Conservation (phyloP, 1,140 invertebrate species). For the Microplitis mediator region DNA sequence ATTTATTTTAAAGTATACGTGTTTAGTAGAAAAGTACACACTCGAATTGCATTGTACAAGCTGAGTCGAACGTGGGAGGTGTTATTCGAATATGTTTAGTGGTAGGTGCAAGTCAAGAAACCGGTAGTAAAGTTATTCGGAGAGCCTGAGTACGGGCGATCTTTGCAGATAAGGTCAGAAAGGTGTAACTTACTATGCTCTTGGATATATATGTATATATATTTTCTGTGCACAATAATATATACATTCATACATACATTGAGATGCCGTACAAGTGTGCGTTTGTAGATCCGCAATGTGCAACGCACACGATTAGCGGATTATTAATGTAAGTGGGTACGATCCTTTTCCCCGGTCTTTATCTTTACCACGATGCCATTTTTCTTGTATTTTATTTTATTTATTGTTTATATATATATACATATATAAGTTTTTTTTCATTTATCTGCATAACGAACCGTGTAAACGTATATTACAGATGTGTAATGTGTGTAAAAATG, state of each 20-base stretch:
- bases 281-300: conserved; percentile 7
- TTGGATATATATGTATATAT: conserved; percentile 24
- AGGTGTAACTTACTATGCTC: conserved; percentile 61
- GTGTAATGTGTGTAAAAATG: too few species aligned
- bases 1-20: too few species aligned
- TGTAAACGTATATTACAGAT: too few species aligned
- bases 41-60: neutral
- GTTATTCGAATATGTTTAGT: conserved; percentile 50
- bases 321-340: conserved; percentile 5
- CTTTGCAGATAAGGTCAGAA: conserved; percentile 54
- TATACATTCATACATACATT: neutral
- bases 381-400: conserved; percentile 26
- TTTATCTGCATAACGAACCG: too few species aligned
- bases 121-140: conserved; percentile 60
- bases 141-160: conserved; percentile 42
- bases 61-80: conserved; percentile 14
- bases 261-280: neutral
- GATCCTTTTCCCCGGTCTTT: conserved; percentile 34
- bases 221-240: neutral
- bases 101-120: conserved; percentile 46
- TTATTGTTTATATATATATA: conserved; percentile 4
- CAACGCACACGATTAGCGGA: conserved; percentile 8
- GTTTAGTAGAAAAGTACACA: too few species aligned
- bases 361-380: conserved; percentile 23
- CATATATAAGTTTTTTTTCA: neutral